Conservation (phyloP, 2,888 invertebrate genomes). For the Digitonthophagus gazella region DNA sequence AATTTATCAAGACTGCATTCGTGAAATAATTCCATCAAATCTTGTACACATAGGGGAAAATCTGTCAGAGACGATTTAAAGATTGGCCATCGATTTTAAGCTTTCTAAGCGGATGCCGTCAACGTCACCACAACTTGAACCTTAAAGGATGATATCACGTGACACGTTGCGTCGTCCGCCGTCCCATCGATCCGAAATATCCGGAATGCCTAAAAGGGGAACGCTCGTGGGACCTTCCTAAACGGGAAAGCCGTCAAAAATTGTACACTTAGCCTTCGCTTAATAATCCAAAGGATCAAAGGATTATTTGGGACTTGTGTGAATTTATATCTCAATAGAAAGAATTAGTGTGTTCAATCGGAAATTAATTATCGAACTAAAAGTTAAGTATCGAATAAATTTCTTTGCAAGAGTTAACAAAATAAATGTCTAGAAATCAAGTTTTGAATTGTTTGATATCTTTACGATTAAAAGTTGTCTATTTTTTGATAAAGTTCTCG, state of each 20-base stretch:
- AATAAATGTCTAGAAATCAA: neutral
- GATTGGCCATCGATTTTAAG: neutral
- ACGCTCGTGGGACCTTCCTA: neutral
- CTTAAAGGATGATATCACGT: neutral
- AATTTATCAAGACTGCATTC: too few relatives aligned
- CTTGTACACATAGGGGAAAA: neutral
- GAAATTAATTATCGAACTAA: neutral
- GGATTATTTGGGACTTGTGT: neutral
- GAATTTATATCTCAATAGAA: neutral
- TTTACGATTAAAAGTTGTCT: neutral
- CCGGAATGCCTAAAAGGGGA: neutral
- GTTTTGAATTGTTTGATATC: neutral
- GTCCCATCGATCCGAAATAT: neutral
- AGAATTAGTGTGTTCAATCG: neutral
- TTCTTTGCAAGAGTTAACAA: neutral
- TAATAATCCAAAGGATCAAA: too few relatives aligned
- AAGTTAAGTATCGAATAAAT: neutral
- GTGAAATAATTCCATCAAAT: neutral
- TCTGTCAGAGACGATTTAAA: neutral
- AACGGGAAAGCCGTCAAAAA: neutral
- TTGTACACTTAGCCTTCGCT: neutral
- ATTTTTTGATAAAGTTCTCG: too few relatives aligned
- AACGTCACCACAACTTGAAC: neutral
- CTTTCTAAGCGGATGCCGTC: neutral
- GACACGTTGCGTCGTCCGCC: neutral